Conservation (phyloP, 2,888 invertebrate species). For the Capitulum mitella region DNA sequence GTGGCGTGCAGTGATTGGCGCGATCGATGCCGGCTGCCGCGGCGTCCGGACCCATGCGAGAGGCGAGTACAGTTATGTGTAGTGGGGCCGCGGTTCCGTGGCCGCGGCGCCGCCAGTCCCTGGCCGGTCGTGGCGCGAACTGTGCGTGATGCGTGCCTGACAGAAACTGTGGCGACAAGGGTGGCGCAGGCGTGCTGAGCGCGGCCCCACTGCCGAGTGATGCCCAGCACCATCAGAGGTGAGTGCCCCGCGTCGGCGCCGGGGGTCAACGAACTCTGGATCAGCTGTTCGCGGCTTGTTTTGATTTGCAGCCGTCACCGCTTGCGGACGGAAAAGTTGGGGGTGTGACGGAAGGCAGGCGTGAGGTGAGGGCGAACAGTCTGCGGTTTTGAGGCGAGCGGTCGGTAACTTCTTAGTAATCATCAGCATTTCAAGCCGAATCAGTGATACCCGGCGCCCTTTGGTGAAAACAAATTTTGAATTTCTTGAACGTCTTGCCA, state of each 20-base stretch:
- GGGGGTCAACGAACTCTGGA: not conserved
- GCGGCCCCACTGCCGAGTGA: not conserved
- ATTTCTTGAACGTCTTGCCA: too few relatives aligned
- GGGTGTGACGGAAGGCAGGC: too few relatives aligned
- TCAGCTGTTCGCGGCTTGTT: conserved; percentile 5
- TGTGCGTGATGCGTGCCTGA: conserved; percentile 15
- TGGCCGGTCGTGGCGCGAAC: not conserved
- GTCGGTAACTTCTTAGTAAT: too few relatives aligned
- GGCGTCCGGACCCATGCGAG: not conserved
- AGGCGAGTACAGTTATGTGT: conserved; percentile 23
- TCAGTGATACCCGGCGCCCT: too few relatives aligned
- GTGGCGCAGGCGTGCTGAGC: not conserved
- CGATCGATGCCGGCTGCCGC: conserved; percentile 9
- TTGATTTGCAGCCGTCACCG: not conserved
- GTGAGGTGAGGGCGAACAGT: too few relatives aligned
- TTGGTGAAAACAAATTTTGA: too few relatives aligned
- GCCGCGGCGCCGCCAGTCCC: not conserved
- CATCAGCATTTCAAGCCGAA: too few relatives aligned
- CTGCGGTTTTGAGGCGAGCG: too few relatives aligned
- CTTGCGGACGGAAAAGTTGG: too few relatives aligned
- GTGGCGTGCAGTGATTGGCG: not conserved
- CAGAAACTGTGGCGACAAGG: not conserved
- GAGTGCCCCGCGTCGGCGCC: not conserved
- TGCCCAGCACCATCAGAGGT: conserved; percentile 21
- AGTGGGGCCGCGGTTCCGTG: not conserved